phyloP scores from a whole-genome alignment of 1,140 invertebrate species.

The Drosophila mauritiana region DNA sequence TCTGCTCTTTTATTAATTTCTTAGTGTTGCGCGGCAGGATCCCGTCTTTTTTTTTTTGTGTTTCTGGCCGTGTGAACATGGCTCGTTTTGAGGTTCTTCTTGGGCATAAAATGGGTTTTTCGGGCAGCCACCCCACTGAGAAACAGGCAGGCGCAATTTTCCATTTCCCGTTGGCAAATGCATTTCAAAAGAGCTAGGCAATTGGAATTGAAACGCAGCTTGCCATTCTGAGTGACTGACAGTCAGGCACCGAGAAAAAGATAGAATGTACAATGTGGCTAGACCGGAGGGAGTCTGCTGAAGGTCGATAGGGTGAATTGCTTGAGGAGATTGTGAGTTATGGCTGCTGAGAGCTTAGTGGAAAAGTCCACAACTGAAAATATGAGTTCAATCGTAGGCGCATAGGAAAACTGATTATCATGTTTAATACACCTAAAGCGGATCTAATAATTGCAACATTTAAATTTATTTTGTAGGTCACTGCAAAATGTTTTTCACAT shows the following conservation, averaged over 20 bases:
- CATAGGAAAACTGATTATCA: too few species aligned
- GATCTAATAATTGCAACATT: not conserved
- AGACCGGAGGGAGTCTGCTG: constrained; percentile 29
- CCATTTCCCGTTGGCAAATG: constrained; percentile 60
- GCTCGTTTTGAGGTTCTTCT: constrained; percentile 23
- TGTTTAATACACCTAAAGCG: too few species aligned
- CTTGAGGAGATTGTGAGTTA: constrained; percentile 32
- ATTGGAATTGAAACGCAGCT: constrained; percentile 43
- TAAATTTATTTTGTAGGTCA: not conserved
- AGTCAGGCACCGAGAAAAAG: constrained; percentile 33
- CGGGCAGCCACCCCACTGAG: constrained; percentile 59
- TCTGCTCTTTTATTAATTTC: constrained; percentile 23
- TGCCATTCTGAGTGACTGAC: constrained; percentile 44
- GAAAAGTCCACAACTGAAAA: constrained; percentile 1
- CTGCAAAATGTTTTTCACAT: not conserved
- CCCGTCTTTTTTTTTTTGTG: constrained; percentile 23
- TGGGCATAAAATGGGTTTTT: constrained; percentile 15
- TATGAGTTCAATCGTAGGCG: not conserved
- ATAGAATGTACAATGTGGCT: constrained; percentile 25
- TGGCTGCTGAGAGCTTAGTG: not conserved
- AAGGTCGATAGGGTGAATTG: constrained; percentile 37
- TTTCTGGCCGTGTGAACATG: constrained; percentile 32
- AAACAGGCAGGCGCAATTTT: constrained; percentile 39
- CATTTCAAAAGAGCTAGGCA: constrained; percentile 57
- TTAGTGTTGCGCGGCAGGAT: constrained; percentile 55